Percentiles rank a stretch among this genome's conserved stretches.
Conservation (phyloP, 2,888 invertebrate species). For the Homarus gammarus region DNA sequence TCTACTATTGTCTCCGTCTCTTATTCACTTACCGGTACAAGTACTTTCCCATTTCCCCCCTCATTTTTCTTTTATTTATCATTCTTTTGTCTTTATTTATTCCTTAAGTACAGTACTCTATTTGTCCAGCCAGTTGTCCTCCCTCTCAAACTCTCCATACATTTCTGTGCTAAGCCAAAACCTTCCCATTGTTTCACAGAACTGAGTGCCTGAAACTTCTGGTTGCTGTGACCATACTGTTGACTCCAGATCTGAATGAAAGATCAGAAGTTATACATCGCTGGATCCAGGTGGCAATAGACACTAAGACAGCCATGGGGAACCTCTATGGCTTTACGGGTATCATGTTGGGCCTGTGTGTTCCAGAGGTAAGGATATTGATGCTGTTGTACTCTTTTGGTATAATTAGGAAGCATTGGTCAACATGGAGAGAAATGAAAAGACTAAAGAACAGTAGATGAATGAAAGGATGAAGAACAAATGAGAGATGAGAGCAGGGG, state of each 20-base stretch:
- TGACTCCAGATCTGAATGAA: slow-evolving; percentile 82
- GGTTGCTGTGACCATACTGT: slow-evolving; percentile 92
- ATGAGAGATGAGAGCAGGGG: no score
- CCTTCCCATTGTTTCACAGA: slow-evolving; percentile 81
- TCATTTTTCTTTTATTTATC: no score
- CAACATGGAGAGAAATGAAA: no score
- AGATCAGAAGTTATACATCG: slow-evolving; percentile 92
- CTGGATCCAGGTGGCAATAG: slow-evolving; percentile 95
- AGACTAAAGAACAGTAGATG: no score
- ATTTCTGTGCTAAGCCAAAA: background rate
- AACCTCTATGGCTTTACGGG: slow-evolving; percentile 95
- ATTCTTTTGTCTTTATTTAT: no score
- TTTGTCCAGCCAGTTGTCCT: background rate
- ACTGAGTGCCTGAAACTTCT: slow-evolving; percentile 91
- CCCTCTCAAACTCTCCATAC: background rate
- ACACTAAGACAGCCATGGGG: slow-evolving; percentile 93
- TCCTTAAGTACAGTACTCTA: no score
- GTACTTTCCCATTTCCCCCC: no score
- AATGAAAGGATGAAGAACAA: no score
- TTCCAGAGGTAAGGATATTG: slow-evolving; percentile 86
- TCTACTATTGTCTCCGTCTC: no score
- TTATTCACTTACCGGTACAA: no score
- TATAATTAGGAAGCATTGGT: no score
- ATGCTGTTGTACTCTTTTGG: no score
- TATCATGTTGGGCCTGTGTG: slow-evolving; percentile 92